Base-by-base conservation (phyloP, 2,797 vertebrate genomes). In the Okamejei kenojei region DNA sequence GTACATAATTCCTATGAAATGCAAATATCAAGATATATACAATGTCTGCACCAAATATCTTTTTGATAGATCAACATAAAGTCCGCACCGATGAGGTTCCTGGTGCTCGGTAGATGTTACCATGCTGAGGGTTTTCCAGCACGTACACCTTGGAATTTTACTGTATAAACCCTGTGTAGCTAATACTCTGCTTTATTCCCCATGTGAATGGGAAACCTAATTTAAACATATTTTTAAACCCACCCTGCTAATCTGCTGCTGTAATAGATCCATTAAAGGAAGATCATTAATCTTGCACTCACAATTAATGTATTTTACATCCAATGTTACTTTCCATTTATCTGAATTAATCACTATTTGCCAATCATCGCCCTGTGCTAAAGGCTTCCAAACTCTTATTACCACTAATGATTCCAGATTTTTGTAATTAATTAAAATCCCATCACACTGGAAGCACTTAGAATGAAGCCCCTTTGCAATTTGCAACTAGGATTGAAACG, bases 361-460 rank as follows among this genome's bases (percentile, higher is more conserved):
- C 58, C 84, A 88, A 78, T 88, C 84, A 88, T 88, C 65, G 9
- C n/a, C n/a, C 29, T 65, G 15, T 19, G 26, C 84, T 65, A 63
- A 88, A 15, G 17, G 1, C 61, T n/a, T 65, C 61, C 61, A 88
- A 78, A 15, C 77, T 78, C 32, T 65, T 32, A 65, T 65, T 88
- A 35, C 29, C 32, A 32, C 61, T 65, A 88, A 88, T 21, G n/a
- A 65, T 65, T 65, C 84, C 61, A 88, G 29, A 88, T 88, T 65
- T 88, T 88, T 35, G 84, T 21, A 88, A 65, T 88, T 32, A 88
- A 65, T 88, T 88, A 88, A 65, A 88, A 88, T 65, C 61, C n/a
- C 61, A 35, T 65, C 61, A 65, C 61, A 65, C 65, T 32, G 61
- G 61, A 88, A 88, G n/a, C 61, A 65, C 61, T 88, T 65, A 65